Evolutionary conservation across 2,113 vertebrate species (phyloP).

Genomic region (Vidua macroura): DNA sequence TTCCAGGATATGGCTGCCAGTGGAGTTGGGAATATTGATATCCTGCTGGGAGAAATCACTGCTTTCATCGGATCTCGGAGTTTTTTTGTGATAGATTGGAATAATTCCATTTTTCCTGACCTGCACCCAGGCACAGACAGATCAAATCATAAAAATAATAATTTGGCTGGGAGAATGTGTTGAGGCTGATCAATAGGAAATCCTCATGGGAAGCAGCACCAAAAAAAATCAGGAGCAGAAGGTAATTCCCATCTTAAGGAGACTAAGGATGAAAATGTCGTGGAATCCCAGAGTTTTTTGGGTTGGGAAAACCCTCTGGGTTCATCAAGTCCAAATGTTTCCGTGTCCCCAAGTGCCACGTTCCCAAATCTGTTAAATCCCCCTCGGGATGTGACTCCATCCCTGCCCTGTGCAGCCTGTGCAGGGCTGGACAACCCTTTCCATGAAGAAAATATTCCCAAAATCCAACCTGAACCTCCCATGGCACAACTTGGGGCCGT

Average conservation of each 20-base stretch:
- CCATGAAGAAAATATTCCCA: not conserved
- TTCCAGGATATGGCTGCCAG: not conserved
- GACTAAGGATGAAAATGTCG: not conserved
- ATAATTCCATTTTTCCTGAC: not conserved
- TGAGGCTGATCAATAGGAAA: not conserved
- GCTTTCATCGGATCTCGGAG: not conserved
- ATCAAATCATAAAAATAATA: not conserved
- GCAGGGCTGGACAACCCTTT: not conserved
- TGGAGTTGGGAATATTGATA: not conserved
- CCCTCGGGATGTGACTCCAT: not conserved
- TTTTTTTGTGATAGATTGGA: not conserved
- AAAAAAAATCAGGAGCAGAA: not conserved
- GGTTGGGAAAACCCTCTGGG: not conserved
- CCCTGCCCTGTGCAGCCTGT: not conserved
- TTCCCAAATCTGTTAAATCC: not conserved
- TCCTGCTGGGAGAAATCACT: not conserved
- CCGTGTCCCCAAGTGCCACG: not conserved
- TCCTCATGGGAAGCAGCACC: not conserved
- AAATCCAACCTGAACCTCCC: not conserved
- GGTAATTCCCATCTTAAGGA: not conserved
- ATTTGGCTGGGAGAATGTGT: not conserved
- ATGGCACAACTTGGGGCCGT: not conserved
- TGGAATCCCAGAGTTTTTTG: not conserved
- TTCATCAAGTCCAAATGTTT: not conserved
- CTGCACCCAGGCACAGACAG: not conserved